These are phyloP conservation scores for Pseudocheirus occidentalis DNA, from an alignment of 2,797 vertebrate genomes.

Conservation along the genomic window DNA sequence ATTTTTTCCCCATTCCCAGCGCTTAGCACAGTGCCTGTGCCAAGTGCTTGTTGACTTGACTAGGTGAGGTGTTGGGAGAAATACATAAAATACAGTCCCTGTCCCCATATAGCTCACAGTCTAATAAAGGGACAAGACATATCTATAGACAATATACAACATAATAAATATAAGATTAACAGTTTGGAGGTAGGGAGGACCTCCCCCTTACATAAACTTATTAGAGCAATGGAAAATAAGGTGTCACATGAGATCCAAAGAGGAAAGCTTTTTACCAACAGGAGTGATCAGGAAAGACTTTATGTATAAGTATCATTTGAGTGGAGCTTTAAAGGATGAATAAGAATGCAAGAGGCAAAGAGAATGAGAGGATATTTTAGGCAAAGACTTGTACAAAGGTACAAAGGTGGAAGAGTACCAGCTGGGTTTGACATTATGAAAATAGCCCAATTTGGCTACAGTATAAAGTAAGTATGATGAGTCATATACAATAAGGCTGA, in stretches of 20 bases:
- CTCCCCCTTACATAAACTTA: not conserved
- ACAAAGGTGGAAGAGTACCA: not conserved
- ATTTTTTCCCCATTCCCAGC: not conserved
- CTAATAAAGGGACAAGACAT: not conserved
- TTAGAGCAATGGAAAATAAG: not conserved
- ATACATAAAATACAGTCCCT: not conserved
- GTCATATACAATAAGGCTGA: not conserved
- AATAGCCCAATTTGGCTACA: not conserved
- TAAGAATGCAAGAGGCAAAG: not conserved
- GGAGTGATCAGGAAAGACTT: not conserved
- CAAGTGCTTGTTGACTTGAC: not conserved
- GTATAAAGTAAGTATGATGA: not conserved
- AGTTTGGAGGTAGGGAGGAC: not conserved
- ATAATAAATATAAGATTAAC: not conserved
- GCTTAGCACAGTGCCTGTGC: not conserved
- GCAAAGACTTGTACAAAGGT: not conserved
- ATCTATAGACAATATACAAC: not conserved
- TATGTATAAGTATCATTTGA: not conserved
- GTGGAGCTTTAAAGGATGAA: not conserved
- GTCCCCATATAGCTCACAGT: not conserved
- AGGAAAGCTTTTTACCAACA: not conserved
- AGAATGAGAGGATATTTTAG: not conserved
- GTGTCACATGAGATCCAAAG: not conserved
- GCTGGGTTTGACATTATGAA: not conserved
- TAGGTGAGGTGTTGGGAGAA: not conserved